Conservation (phyloP, 2,888 invertebrate genomes). For the Tachina fera region DNA sequence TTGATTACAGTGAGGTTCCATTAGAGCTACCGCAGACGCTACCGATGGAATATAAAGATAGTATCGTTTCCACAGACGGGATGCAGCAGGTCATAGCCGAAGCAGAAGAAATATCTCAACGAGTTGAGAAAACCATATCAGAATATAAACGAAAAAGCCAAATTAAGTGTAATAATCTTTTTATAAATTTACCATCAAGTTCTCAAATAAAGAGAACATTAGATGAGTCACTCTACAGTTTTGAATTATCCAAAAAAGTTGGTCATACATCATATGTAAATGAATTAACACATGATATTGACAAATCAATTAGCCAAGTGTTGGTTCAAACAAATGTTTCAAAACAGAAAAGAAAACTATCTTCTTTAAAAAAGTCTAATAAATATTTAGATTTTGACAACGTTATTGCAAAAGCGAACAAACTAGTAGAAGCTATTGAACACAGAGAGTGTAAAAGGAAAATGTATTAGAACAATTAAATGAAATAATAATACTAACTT, state of each 20-base stretch:
- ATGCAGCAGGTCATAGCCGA: slow-evolving; percentile 71
- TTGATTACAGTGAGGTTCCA: slow-evolving; percentile 60
- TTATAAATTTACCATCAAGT: background rate
- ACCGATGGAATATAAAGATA: slow-evolving; percentile 1
- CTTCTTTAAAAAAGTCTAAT: slow-evolving; percentile 34
- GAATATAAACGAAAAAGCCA: slow-evolving; percentile 58
- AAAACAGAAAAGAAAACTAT: slow-evolving; percentile 38
- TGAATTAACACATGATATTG: slow-evolving; percentile 57
- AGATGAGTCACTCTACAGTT: slow-evolving; percentile 74
- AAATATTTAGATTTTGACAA: slow-evolving; percentile 65
- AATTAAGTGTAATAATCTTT: slow-evolving; percentile 10
- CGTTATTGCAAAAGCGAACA: slow-evolving; percentile 73
- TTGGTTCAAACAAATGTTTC: slow-evolving; percentile 15
- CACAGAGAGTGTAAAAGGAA: slow-evolving; percentile 63
- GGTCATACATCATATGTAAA: slow-evolving; percentile 59
- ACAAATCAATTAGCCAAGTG: slow-evolving; percentile 68
- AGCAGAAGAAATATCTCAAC: slow-evolving; percentile 72
- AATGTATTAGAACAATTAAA: slow-evolving; percentile 12
- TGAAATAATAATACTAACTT: too few species aligned
- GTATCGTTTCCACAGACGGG: slow-evolving; percentile 18
- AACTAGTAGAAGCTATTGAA: slow-evolving; percentile 74
- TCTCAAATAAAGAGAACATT: slow-evolving; percentile 71
- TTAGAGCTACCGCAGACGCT: background rate
- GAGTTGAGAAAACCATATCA: slow-evolving; percentile 69
- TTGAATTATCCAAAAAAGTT: slow-evolving; percentile 74